Evolutionary conservation across 2,888 invertebrate species (phyloP).

Genomic region (Myathropa florea): DNA sequence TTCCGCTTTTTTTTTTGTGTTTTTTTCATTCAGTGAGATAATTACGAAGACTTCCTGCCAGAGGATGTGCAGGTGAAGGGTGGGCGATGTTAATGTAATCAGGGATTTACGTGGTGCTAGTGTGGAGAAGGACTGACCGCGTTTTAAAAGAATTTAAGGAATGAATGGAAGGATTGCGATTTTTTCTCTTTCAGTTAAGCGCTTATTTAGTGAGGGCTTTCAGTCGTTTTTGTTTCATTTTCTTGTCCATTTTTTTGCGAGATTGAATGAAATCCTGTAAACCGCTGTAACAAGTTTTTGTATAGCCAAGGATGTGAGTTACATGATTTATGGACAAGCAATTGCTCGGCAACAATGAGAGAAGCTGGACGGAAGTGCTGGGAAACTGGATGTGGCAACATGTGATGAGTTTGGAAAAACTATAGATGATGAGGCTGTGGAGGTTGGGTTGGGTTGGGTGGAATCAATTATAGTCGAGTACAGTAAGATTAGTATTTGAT

Average conservation of each 20-base stretch:
- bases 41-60: slow-evolving; percentile 19
- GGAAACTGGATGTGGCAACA: not conserved
- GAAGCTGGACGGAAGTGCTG: not conserved
- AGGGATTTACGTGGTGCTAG: slow-evolving; percentile 11
- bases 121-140: not conserved
- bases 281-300: not conserved
- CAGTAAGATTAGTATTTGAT: not conserved
- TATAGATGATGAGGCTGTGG: no score
- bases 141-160: slow-evolving; percentile 27
- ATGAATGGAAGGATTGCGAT: not conserved
- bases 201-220: not conserved
- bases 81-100: slow-evolving; percentile 39
- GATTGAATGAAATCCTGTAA: not conserved
- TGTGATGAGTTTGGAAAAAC: not conserved
- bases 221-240: not conserved
- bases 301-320: not conserved
- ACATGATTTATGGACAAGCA: not conserved
- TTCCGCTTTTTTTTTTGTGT: not conserved
- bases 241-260: no score
- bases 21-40: not conserved
- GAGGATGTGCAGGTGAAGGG: slow-evolving; percentile 1
- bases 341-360: not conserved
- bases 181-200: not conserved
- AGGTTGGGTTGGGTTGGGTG: not conserved
- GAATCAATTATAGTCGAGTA: not conserved